Evolutionary conservation across 2,113 vertebrate genomes (phyloP).

Genomic region (Cyrtonyx montezumae): DNA sequence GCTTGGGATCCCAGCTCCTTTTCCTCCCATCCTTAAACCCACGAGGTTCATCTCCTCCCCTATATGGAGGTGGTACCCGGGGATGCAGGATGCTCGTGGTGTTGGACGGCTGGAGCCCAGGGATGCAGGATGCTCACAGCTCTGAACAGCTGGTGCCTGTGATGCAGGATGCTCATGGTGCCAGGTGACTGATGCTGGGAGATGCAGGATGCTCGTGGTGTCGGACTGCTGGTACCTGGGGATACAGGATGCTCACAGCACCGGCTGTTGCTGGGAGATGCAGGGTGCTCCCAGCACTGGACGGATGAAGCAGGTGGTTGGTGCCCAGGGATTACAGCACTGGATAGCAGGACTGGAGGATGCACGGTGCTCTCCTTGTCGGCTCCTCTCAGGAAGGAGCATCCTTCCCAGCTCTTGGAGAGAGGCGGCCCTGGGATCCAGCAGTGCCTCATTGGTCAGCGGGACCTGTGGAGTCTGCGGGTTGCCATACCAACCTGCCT

Average conservation of each 20-base stretch:
- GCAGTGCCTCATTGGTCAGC: conserved; percentile 73
- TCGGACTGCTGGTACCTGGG: neutral
- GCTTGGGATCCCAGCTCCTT: neutral
- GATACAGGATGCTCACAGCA: neutral
- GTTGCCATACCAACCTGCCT: conserved; percentile 84
- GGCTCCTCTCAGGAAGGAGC: conserved; percentile 35
- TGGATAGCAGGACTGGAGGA: neutral
- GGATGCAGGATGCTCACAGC: neutral
- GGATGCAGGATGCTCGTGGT: neutral
- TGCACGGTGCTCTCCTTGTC: neutral
- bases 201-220: neutral
- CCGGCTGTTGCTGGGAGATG: fast-evolving
- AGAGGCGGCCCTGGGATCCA: conserved; percentile 56
- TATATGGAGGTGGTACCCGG: neutral
- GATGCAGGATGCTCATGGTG: neutral
- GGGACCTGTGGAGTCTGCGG: conserved; percentile 81
- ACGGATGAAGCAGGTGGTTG: neutral
- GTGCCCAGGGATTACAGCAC: neutral
- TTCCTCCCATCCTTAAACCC: neutral
- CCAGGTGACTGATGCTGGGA: neutral
- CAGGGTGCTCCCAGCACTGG: neutral
- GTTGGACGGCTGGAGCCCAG: neutral
- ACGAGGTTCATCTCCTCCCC: neutral
- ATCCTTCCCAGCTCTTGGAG: conserved; percentile 16
- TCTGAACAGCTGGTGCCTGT: neutral